Base-by-base conservation (phyloP, 2,797 vertebrate genomes). In the Macropodus opercularis region DNA sequence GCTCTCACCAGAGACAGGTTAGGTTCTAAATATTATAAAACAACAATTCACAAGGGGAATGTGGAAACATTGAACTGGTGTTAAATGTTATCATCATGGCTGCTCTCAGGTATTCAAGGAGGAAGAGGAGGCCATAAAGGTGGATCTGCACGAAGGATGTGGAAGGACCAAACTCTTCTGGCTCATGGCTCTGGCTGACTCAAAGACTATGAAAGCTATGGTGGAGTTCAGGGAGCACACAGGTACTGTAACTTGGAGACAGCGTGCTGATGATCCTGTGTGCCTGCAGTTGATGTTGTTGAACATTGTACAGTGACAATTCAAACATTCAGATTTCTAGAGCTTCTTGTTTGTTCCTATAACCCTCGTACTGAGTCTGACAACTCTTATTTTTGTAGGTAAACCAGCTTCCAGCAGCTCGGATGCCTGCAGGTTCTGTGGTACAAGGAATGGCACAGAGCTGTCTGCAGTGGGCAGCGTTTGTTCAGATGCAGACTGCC, bases 121-220 rank as follows among this genome's bases (percentile, higher is more conserved):
- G 85, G 98, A 99, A 80, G 98, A 99, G 81, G 98, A 99, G 87
- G 98, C 98, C 65, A 99, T 99, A 67, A 99, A 99, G 73, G 97
- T 99, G 72, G 98, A 99, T 87, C 96, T 99, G 61, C 98, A 99
- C 0, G 98, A 99, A 90, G 98, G 98, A 2, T 99, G 98, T 81
- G 98, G 98, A 44, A 94, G 98, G 85, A 99, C 97, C 53, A 99
- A 99, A 79, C 93, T 99, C 38, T 99, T 99, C 88, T 99, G 98
- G 98, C 91, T 99, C 72, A 99, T 99, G 98, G 98, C 98, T 19
- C 85, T 99, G 64, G 98, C 98, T 2, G 98, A 99, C 85, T 99
- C 98, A 4, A 99, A 99, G 90, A 99, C 98, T 21, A 98, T 99
- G 97, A 99, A 99, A 83, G 98, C 98, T 32, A 99, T 99, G 98